Base-by-base conservation (phyloP, 2,797 vertebrate species). In the Myoxocephalus aenaeus region DNA sequence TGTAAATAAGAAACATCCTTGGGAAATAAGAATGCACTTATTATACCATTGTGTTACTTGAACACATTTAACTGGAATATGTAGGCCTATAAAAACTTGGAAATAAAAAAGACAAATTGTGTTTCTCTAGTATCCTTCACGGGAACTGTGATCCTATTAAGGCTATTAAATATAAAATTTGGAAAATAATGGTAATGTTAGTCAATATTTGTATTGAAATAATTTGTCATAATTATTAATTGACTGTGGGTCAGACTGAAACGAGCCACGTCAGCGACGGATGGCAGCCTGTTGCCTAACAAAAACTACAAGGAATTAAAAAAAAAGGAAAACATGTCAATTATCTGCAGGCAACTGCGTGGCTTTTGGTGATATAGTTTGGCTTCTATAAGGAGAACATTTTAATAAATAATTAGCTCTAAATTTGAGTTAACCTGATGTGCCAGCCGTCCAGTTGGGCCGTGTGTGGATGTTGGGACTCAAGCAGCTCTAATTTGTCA, bases 401-500 rank as follows among this genome's bases (percentile, higher is more conserved):
- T 7, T 62, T 65, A 65, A 18, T 6, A 82, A 86, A 88, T 86
- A 80, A 91, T 89, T 76, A 80, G 34, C 77, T 61, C 32, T 48
- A 62, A 42, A 77, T 82, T 82, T 83, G 57, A 69, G 65, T 70
- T 27, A 6, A 62, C 14, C 42, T 40, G 70, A 59, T 2, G 84
- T 85, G 82, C 77, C 84, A 83, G 76, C 42, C 81, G 59, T 77
- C 34, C 74, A 57, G 50, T 51, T 34, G 65, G 71, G 48, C 56
- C 67, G 80, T 73, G 82, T 85, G 83, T 81, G 90, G 80, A 75
- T 77, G 79, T 81, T 79, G 86, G 85, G 88, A 87, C 77, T 50
- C 50, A 46, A 79, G 81, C 69, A 69, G 77, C 57, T 87, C 73
- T 87, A 83, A 90, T 92, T 92, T 92, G 89, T 92, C 86, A 91